Evolutionary conservation across 2,113 vertebrate genomes (phyloP), one percentile per base, ranked within the genome.

Genomic region (Phyllostomus discolor): DNA sequence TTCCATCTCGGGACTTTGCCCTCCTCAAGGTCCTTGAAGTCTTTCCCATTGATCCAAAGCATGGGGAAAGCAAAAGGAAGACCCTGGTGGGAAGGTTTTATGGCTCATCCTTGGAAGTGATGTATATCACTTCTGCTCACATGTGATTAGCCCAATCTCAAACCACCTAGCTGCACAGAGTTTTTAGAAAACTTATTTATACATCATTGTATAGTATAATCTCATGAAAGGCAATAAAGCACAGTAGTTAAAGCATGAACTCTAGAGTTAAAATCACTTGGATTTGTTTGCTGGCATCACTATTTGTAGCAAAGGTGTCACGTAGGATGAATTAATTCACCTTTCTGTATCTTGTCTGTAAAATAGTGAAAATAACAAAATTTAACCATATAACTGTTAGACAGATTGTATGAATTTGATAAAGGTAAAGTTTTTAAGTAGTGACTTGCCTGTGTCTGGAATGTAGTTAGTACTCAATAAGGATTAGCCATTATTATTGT

Each of bases 321-420:
- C 33, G 8, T 52, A 64, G 84, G 46, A 64, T 22, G 66, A 88
- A 75, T 88, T 69, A 90, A 94, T 57, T 78, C 28, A 38, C 19
- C 31, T 48, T 54, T 88, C 67, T 91, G 11, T 64, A 62, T 10
- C 10, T 94, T 43, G 26, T 50, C 59, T 85, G 14, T 88, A 85
- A 93, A 94, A 86, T 64, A 48, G 20, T 95, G 41, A 85, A 33
- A 54, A 69, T 62, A 95, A 57, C 8, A 96, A 83, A 66, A 88
- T 66, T 11, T 93, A 84, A 78, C 57, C 50, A 79, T 12, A 84
- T 12, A 7, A 38, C 87, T 75, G 2, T 64, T 90, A 96, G 70
- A 35, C 88, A 94, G 46, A 96, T 31, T 91, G 67, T 69, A 50
- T 59, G 57, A 82, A 10, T 69, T 80, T 96, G 82, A 88, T 82